phyloP scores from a whole-genome alignment of 2,888 invertebrate genomes.

The Melinaea menophilus region DNA sequence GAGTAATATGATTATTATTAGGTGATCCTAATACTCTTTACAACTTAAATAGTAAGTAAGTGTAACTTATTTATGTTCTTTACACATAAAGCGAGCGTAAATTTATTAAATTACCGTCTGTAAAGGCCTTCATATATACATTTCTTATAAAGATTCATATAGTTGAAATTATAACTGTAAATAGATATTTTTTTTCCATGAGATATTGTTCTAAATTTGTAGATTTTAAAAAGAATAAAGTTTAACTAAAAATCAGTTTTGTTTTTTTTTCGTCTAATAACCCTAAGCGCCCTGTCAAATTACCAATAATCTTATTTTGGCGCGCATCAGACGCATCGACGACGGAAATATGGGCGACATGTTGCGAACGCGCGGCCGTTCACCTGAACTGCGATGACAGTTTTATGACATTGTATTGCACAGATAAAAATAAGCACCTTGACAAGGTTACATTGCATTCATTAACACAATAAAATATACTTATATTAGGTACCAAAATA shows the following conservation, averaged over 20 bases:
- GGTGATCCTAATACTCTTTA: too few species aligned
- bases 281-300: conserved; percentile 60
- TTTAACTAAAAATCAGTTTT: background rate
- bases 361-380: conserved; percentile 69
- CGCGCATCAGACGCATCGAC: conserved; percentile 72
- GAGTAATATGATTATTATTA: background rate
- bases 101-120: too few species aligned
- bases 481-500: too few species aligned
- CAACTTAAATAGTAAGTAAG: too few species aligned
- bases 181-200: too few species aligned
- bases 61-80: too few species aligned
- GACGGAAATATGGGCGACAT: conserved; percentile 73
- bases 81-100: too few species aligned
- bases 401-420: conserved; percentile 64
- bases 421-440: conserved; percentile 71
- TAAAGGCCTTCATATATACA: too few species aligned
- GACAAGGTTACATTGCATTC: conserved; percentile 44
- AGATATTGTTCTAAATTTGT: too few species aligned
- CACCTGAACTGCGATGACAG: conserved; percentile 71
- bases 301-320: conserved; percentile 77
- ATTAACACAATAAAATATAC: background rate
- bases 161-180: too few species aligned
- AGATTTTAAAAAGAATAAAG: too few species aligned
- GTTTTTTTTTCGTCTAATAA: conserved; percentile 9
- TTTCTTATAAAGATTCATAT: too few species aligned